These are phyloP conservation scores for Microctonus aethiopoides DNA, from an alignment of 2,888 invertebrate genomes.

Conservation along the genomic window DNA sequence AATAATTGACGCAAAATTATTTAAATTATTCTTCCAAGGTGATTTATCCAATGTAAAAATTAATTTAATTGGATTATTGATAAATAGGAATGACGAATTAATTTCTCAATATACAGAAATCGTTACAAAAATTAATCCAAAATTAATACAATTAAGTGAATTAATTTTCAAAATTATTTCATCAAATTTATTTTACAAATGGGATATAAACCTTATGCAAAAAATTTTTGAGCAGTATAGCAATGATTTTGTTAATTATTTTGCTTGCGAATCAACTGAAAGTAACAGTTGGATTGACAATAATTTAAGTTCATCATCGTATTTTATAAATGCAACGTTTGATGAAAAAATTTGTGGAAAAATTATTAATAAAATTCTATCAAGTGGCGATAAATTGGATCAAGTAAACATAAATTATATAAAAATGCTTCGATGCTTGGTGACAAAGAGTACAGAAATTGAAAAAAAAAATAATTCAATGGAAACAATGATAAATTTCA, in stretches of 20 bases:
- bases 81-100: slow-evolving; percentile 70
- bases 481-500: slow-evolving; percentile 47
- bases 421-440: slow-evolving; percentile 52
- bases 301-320: slow-evolving; percentile 71
- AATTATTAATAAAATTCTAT: slow-evolving; percentile 51
- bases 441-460: slow-evolving; percentile 45
- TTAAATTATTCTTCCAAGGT: slow-evolving; percentile 45
- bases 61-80: slow-evolving; percentile 71
- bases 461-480: slow-evolving; percentile 34
- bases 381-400: slow-evolving; percentile 59
- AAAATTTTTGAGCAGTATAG: slow-evolving; percentile 73
- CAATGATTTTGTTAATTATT: slow-evolving; percentile 71
- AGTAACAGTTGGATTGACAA: slow-evolving; percentile 60
- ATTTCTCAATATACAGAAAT: slow-evolving; percentile 68
- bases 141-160: slow-evolving; percentile 72
- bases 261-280: slow-evolving; percentile 46
- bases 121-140: slow-evolving; percentile 62
- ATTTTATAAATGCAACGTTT: slow-evolving; percentile 69
- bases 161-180: slow-evolving; percentile 73
- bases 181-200: slow-evolving; percentile 65
- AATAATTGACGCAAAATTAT: slow-evolving; percentile 64
- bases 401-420: slow-evolving; percentile 51
- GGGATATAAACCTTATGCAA: slow-evolving; percentile 68
- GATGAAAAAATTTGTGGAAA: slow-evolving; percentile 51
- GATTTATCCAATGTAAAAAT: slow-evolving; percentile 65